A percentile compares a stretch with the other conserved stretches of the same genome.
Conservation (phyloP, 2,888 invertebrate species). For the Brachypterus glaber region DNA sequence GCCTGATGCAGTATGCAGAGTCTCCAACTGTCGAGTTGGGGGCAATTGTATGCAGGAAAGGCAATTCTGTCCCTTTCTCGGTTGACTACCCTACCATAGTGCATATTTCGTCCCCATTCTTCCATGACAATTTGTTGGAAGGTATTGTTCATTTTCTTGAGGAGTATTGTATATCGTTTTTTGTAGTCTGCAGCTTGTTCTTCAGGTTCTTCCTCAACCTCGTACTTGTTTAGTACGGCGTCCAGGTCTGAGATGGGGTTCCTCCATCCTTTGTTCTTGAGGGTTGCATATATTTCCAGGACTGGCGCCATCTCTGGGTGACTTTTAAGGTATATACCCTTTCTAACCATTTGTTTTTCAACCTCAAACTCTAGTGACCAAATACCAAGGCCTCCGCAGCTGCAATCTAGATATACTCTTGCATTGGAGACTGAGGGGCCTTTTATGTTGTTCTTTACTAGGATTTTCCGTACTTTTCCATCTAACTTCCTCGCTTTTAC, state of each 20-base stretch:
- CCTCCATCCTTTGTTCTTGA: background rate
- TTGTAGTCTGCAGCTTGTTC: too few relatives aligned
- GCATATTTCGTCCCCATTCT: background rate
- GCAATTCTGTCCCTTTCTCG: background rate
- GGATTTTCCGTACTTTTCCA: background rate
- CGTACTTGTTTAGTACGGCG: background rate
- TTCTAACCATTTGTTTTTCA: background rate
- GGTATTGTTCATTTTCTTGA: background rate
- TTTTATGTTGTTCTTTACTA: background rate
- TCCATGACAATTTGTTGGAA: background rate
- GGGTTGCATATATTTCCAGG: background rate
- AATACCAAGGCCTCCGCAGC: background rate
- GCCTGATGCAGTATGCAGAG: too few relatives aligned
- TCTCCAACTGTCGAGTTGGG: background rate
- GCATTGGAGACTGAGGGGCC: background rate
- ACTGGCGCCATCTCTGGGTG: background rate
- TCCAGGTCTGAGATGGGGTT: background rate
- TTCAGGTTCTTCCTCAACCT: too few relatives aligned
- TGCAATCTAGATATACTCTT: background rate
- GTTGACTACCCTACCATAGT: background rate
- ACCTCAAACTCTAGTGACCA: background rate
- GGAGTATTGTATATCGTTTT: background rate
- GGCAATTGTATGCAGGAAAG: background rate
- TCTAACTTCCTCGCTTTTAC: background rate
- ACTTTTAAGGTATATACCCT: background rate